Conservation (phyloP, 2,113 vertebrate genomes). For the Apus apus region DNA sequence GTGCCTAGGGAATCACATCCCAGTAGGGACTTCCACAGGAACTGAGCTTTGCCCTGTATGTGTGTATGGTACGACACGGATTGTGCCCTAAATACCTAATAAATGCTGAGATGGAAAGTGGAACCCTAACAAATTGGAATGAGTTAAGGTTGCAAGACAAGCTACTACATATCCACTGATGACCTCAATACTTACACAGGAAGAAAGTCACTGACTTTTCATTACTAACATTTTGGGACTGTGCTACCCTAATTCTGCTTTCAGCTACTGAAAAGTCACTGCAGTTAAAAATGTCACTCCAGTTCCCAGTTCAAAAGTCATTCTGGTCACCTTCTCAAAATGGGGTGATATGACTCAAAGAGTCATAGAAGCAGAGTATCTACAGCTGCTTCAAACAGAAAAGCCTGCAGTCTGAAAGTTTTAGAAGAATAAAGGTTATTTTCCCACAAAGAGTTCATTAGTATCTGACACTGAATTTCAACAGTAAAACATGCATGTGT, state of each 20-base stretch:
- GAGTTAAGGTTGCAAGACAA: background rate
- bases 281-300: background rate
- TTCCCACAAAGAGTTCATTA: background rate
- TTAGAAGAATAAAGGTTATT: background rate
- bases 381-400: background rate
- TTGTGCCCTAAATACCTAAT: background rate
- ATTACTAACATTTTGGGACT: background rate
- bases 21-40: background rate
- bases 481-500: rapidly evolving
- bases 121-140: background rate
- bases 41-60: background rate
- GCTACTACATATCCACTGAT: background rate
- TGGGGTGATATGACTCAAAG: background rate
- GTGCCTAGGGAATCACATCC: background rate
- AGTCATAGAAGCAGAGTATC: background rate
- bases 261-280: background rate
- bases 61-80: background rate
- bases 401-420: background rate
- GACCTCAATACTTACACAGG: background rate
- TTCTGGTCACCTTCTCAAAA: background rate
- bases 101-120: background rate
- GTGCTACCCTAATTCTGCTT: background rate
- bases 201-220: background rate
- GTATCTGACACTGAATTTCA: background rate
- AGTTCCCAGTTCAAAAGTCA: background rate